These are phyloP conservation scores for Microctonus aethiopoides DNA, from an alignment of 2,888 invertebrate genomes.

Conservation along the genomic window DNA sequence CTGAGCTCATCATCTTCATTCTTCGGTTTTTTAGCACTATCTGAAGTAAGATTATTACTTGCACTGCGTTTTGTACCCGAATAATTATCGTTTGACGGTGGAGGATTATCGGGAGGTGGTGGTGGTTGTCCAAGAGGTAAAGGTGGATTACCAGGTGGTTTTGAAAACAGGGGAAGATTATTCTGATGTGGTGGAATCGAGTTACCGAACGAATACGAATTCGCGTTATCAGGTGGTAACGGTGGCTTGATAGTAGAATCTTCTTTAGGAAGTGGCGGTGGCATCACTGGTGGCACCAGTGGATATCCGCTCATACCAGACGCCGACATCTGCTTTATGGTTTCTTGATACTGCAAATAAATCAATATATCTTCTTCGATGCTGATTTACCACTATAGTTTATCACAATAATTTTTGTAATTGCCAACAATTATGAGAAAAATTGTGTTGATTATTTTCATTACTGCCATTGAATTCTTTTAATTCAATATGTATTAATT, in stretches of 20 bases:
- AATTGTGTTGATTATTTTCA: background rate
- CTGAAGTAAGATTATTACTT: conserved; percentile 48
- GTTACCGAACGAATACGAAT: conserved; percentile 55
- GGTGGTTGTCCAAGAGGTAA: conserved; percentile 61
- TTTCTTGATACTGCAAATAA: conserved; percentile 70
- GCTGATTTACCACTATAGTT: conserved; percentile 8
- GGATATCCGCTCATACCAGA: conserved; percentile 55
- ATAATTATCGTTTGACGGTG: conserved; percentile 42
- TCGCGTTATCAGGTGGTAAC: conserved; percentile 65
- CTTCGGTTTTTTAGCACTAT: conserved; percentile 62
- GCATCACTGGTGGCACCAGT: conserved; percentile 56
- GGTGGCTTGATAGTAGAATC: conserved; percentile 67
- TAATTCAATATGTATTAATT: background rate
- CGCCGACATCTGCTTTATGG: conserved; percentile 64
- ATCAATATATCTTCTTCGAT: conserved; percentile 25
- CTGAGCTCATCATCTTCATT: conserved; percentile 66
- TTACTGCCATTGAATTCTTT: background rate
- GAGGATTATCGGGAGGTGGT: conserved; percentile 49
- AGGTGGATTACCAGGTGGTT: conserved; percentile 55
- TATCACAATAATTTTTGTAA: background rate
- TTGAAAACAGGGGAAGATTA: conserved; percentile 60
- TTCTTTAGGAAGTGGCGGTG: conserved; percentile 62
- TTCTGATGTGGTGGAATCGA: conserved; percentile 60
- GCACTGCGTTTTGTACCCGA: conserved; percentile 54
- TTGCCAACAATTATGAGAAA: background rate